phyloP scores from a whole-genome alignment of 2,888 invertebrate species.

The Oscheius sp. region DNA sequence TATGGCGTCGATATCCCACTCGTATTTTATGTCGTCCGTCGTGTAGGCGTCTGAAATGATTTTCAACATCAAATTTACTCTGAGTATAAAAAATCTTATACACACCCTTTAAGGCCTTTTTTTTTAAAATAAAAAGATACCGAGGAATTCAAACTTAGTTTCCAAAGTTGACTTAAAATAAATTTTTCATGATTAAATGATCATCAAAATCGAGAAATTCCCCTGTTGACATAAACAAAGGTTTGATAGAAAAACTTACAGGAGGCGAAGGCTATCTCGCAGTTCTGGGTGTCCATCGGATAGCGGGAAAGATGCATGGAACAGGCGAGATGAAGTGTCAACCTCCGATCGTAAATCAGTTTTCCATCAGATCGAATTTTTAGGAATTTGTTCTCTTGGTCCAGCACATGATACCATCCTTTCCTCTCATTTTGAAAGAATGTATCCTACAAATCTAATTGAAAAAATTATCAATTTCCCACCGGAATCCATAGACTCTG shows the following conservation, averaged over 20 bases:
- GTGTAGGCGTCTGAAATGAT: constrained; percentile 89
- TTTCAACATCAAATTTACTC: background rate
- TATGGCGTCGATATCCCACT: constrained; percentile 86
- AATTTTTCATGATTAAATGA: no score
- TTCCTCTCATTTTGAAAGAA: constrained; percentile 68
- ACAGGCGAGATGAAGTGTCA: constrained; percentile 69
- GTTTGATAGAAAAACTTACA: constrained; percentile 58
- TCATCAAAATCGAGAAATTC: no score
- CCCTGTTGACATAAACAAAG: background rate
- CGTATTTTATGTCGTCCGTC: constrained; percentile 91
- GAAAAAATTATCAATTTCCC: no score
- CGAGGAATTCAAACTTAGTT: no score
- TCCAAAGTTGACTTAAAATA: no score
- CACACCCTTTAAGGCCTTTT: no score
- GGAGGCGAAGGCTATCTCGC: constrained; percentile 69
- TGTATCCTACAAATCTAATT: no score
- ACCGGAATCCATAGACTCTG: no score
- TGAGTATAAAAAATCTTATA: no score
- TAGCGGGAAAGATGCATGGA: constrained; percentile 68
- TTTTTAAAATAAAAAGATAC: no score
- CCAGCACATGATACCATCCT: constrained; percentile 68
- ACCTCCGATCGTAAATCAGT: constrained; percentile 66
- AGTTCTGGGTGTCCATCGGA: constrained; percentile 70
- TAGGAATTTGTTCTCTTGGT: constrained; percentile 67
- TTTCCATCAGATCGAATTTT: constrained; percentile 68